phyloP scores from a whole-genome alignment of 2,888 invertebrate species.

The Ctenicera cuprea region DNA sequence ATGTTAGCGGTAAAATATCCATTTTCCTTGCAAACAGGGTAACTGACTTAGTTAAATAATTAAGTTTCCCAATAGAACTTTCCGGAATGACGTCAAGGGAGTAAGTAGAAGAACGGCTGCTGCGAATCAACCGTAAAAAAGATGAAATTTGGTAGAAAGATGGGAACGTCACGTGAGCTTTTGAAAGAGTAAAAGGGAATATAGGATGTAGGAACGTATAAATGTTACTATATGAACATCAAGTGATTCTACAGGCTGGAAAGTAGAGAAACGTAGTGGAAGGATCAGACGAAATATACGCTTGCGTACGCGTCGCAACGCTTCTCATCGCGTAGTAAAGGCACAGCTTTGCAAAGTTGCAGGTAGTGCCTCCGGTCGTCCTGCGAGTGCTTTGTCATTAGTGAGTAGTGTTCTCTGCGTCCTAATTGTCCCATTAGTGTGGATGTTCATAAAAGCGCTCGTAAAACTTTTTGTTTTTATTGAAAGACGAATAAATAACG shows the following conservation, averaged over 20 bases:
- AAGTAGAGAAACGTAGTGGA: constrained; percentile 22
- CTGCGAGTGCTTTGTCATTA: constrained; percentile 37
- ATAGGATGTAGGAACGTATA: constrained; percentile 1
- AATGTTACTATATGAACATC: constrained; percentile 10
- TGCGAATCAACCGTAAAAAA: not conserved
- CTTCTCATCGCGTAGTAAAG: constrained; percentile 33
- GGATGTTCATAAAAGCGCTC: not conserved
- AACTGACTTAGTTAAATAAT: constrained; percentile 15
- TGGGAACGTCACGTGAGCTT: not conserved
- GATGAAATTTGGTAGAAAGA: constrained; percentile 7
- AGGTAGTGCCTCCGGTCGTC: constrained; percentile 32
- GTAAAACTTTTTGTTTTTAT: not conserved
- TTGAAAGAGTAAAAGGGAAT: not conserved
- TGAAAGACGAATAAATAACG: not conserved
- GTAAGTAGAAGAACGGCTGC: not conserved
- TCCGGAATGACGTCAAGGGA: constrained; percentile 7
- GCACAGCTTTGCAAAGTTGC: constrained; percentile 34
- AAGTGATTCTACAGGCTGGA: constrained; percentile 20
- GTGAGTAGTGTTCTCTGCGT: constrained; percentile 9
- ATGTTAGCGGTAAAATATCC: not conserved
- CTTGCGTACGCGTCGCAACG: constrained; percentile 42
- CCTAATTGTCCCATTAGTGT: constrained; percentile 24
- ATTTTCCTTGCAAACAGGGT: constrained; percentile 13
- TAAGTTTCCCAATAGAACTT: not conserved
- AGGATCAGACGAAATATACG: constrained; percentile 27